Evolutionary conservation across 1,140 invertebrate species (phyloP).

Genomic region (Bathynomus jamesi): DNA sequence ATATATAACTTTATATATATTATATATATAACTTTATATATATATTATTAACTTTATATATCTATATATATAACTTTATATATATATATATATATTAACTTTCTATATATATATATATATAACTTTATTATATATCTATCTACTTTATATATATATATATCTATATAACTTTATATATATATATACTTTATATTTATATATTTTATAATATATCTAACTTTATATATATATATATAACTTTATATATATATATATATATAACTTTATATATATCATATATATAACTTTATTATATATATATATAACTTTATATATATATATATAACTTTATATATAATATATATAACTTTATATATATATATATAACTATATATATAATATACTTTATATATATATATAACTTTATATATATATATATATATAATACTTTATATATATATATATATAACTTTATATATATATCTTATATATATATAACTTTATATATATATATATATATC

Average conservation of each 20-base stretch:
- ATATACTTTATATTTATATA: slow-evolving; percentile 5
- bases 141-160: slow-evolving; percentile 10
- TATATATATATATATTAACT: slow-evolving; percentile 17
- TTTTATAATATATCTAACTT: slow-evolving; percentile 17
- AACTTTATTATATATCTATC: slow-evolving; percentile 10
- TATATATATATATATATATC: too few relatives aligned
- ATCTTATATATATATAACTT: too few relatives aligned
- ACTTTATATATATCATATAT: slow-evolving; percentile 26
- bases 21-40: slow-evolving; percentile 10
- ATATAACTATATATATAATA: too few relatives aligned
- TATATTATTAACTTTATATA: slow-evolving; percentile 7
- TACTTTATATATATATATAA: too few relatives aligned
- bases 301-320: slow-evolving; percentile 23
- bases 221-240: slow-evolving; percentile 22
- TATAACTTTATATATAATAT: too few relatives aligned
- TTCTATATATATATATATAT: slow-evolving; percentile 12
- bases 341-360: too few relatives aligned
- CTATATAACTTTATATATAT: neutral
- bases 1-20: too few relatives aligned
- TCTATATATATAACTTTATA: slow-evolving; percentile 9
- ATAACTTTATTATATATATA: slow-evolving; percentile 32
- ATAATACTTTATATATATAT: too few relatives aligned
- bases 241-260: slow-evolving; percentile 34
- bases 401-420: too few relatives aligned
- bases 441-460: too few relatives aligned